These are phyloP conservation scores for Halcyon smyrnensis DNA, from an alignment of 2,797 vertebrate genomes.

Conservation along the genomic window DNA sequence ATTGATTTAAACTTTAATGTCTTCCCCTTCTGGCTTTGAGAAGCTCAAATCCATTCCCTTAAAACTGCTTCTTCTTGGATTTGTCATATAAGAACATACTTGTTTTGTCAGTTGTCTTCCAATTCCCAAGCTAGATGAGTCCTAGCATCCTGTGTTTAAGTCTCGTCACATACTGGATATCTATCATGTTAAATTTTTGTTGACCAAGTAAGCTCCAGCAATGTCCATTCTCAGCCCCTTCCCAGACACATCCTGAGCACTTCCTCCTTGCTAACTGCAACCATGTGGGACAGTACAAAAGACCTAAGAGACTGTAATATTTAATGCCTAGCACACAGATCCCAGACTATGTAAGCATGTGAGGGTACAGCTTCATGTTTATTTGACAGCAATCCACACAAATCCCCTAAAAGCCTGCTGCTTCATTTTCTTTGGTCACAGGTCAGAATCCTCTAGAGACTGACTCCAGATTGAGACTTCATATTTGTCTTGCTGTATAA, in stretches of 20 bases:
- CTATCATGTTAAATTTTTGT: neutral
- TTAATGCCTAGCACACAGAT: neutral
- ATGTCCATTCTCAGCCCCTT: neutral
- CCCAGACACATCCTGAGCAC: neutral
- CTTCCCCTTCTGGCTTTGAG: neutral
- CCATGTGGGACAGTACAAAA: neutral
- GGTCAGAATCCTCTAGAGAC: neutral
- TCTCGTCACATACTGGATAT: neutral
- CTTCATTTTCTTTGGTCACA: slow-evolving; percentile 5
- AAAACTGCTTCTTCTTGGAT: neutral
- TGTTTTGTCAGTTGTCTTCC: neutral
- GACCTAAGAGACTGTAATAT: neutral
- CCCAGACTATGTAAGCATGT: neutral
- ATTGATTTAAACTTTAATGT: neutral
- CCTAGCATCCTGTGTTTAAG: neutral
- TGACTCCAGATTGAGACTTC: neutral
- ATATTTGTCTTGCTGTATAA: neutral
- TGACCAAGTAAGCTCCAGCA: neutral
- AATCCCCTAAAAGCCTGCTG: neutral
- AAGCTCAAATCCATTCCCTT: neutral
- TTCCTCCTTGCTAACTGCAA: neutral
- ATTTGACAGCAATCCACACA: slow-evolving; percentile 15
- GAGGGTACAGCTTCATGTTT: neutral
- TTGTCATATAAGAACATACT: neutral
- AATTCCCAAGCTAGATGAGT: neutral